phyloP scores from a whole-genome alignment of 2,888 invertebrate genomes.

The Hemithea aestivaria region DNA sequence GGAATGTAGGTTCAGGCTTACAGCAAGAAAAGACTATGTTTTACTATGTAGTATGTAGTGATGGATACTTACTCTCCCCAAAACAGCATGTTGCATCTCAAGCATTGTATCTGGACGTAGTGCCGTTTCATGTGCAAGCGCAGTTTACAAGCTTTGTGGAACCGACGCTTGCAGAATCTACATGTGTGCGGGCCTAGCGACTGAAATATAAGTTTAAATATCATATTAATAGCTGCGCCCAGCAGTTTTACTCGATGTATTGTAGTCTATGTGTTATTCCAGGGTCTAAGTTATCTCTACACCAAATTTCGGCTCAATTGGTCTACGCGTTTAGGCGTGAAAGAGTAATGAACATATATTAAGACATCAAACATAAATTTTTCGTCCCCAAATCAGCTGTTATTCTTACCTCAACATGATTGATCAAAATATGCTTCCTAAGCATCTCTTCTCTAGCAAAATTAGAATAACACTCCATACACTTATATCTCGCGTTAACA shows the following conservation, averaged over 20 bases:
- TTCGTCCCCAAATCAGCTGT: too few relatives aligned
- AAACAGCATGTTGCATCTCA: slow-evolving; percentile 27
- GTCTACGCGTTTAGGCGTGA: too few relatives aligned
- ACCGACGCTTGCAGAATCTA: slow-evolving; percentile 51
- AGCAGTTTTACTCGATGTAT: too few relatives aligned
- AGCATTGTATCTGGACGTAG: slow-evolving; percentile 38
- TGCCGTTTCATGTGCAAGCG: slow-evolving; percentile 49
- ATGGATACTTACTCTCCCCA: slow-evolving; percentile 26
- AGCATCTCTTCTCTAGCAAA: slow-evolving; percentile 59
- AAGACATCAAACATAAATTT: too few relatives aligned
- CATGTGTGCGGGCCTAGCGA: slow-evolving; percentile 43
- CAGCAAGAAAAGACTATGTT: too few relatives aligned
- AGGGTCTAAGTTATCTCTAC: too few relatives aligned
- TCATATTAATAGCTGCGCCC: too few relatives aligned
- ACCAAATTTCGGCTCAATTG: too few relatives aligned
- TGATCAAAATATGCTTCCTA: slow-evolving; percentile 47
- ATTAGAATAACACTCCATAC: slow-evolving; percentile 51
- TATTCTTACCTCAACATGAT: slow-evolving; percentile 49
- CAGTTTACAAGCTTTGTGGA: slow-evolving; percentile 46
- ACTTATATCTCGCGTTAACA: slow-evolving; percentile 46
- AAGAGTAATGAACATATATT: too few relatives aligned
- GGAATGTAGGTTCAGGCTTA: too few relatives aligned
- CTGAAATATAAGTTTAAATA: slow-evolving; percentile 31
- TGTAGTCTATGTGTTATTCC: too few relatives aligned
- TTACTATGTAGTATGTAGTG: not conserved